Conservation (phyloP, 2,797 vertebrate genomes). For the Chiloscyllium punctatum region DNA sequence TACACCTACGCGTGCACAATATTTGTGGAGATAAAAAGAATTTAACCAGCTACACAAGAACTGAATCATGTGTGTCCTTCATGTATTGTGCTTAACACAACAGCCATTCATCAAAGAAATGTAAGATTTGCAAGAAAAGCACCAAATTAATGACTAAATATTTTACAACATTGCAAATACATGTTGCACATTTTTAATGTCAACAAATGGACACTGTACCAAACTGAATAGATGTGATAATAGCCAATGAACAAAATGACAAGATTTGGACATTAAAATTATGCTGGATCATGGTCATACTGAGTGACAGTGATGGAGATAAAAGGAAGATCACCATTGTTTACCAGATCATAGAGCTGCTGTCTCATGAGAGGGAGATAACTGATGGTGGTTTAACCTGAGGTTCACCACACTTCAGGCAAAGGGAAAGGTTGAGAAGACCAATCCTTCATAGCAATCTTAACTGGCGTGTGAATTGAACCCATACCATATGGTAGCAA, state of each 20-base stretch:
- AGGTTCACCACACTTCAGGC: too few species aligned
- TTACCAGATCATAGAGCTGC: too few species aligned
- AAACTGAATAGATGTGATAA: too few species aligned
- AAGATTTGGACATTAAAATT: neutral
- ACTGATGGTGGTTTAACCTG: too few species aligned
- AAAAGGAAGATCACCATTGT: neutral
- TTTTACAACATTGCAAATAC: neutral
- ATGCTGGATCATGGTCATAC: neutral
- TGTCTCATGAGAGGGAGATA: too few species aligned
- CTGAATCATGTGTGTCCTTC: neutral
- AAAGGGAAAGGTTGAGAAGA: too few species aligned
- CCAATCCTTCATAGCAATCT: too few species aligned
- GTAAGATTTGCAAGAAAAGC: neutral
- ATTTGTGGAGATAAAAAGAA: neutral
- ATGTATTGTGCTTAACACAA: neutral
- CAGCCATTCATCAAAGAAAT: neutral
- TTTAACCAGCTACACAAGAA: neutral
- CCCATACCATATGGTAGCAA: too few species aligned
- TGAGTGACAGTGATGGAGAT: neutral
- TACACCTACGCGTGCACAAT: neutral
- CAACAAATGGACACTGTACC: too few species aligned
- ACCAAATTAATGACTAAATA: neutral
- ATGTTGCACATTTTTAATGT: too few species aligned
- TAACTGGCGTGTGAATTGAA: too few species aligned
- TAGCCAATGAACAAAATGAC: too few species aligned